Base-by-base conservation (phyloP, 2,797 vertebrate species). In the Coccyzus lansbergi region DNA sequence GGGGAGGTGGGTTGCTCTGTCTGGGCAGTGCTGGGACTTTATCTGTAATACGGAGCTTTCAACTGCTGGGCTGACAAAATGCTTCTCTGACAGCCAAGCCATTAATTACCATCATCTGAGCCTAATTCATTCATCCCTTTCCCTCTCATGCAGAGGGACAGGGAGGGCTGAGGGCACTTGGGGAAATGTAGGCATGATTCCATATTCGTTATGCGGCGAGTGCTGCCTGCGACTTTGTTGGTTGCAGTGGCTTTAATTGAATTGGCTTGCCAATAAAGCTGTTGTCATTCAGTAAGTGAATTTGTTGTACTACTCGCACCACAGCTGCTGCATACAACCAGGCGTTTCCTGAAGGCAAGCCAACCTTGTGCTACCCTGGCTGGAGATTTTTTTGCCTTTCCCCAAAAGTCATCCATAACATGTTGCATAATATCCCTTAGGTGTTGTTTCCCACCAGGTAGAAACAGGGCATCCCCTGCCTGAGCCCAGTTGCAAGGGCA, bases 191-290 rank as follows among this genome's bases (percentile, higher is more conserved):
- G 98, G 98, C 98, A 98, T 95, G 97, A 97, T 98, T 98, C 98
- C 98, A 98, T 98, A 96, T 98, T 98, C 96, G 97, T 98, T 98
- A 98, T 98, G 97, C 97, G 95, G 97, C 96, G 94, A 97, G 96
- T 65, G 95, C 97, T 98, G 98, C 97, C 95, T 96, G 97, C 97
- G 98, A 98, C 98, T 98, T 98, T 98, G 98, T 98, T 97, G 98
- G 98, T 98, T 97, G 98, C 98, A 98, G 97, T 98, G 98, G 98
- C 98, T 98, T 98, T 98, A 98, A 98, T 98, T 98, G 98, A 98
- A 98, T 98, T 98, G 98, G 98, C 98, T 98, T 98, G 98, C 98
- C 98, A 98, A 98, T 98, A 98, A 98, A 98, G 98, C 98, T 98
- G 98, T 98, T 98, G 98, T 98, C 98, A 98, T 98, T 98, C 98